phyloP scores from a whole-genome alignment of 2,113 vertebrate genomes.

The Pterocles burchelli region DNA sequence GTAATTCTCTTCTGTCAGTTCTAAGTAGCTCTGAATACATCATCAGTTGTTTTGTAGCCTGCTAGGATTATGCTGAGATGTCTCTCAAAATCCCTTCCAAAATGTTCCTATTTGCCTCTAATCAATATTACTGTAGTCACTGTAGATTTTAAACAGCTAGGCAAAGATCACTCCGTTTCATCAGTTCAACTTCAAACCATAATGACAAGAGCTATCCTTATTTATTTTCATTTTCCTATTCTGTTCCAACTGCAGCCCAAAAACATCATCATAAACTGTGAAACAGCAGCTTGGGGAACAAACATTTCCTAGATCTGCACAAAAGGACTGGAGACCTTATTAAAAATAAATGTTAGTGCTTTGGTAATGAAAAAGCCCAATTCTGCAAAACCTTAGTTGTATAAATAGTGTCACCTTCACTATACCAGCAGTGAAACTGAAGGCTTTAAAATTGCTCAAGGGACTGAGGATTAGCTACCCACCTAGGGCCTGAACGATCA shows the following conservation, averaged over 20 bases:
- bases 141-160: not conserved
- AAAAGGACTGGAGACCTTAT: not conserved
- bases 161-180: not conserved
- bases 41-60: not conserved
- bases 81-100: constrained; percentile 46
- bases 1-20: not conserved
- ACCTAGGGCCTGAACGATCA: not conserved
- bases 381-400: not conserved
- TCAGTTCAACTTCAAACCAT: not conserved
- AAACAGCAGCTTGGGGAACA: not conserved
- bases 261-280: not conserved
- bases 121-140: constrained; percentile 29
- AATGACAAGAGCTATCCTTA: not conserved
- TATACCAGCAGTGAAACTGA: not conserved
- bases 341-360: not conserved
- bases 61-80: constrained; percentile 26
- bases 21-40: not conserved
- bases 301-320: not conserved
- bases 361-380: not conserved
- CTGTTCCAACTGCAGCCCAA: not conserved
- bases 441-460: not conserved
- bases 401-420: not conserved
- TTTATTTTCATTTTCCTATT: not conserved
- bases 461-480: not conserved
- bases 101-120: constrained; percentile 21